Conservation (phyloP, 1,140 invertebrate species). For the Drosophila jambulina region DNA sequence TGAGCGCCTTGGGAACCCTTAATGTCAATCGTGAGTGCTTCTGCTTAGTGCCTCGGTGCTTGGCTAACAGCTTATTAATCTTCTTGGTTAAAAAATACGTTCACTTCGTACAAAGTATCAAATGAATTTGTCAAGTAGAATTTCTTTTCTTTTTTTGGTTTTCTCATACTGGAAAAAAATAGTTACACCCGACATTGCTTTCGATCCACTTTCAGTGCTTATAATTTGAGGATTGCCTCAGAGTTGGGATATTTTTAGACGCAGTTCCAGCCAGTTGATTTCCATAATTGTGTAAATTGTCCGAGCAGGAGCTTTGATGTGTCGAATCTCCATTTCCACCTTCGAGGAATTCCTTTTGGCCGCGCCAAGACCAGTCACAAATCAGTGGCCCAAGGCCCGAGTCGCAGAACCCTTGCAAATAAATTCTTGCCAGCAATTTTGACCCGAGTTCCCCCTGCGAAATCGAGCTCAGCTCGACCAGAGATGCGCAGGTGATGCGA, state of each 20-base stretch:
- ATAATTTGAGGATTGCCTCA: conserved; percentile 10
- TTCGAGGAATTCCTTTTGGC: conserved; percentile 65
- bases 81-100: conserved; percentile 37
- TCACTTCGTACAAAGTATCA: conserved; percentile 6
- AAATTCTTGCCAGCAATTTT: conserved; percentile 71
- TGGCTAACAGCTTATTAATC: conserved; percentile 47
- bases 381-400: conserved; percentile 54
- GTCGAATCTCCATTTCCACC: conserved; percentile 62
- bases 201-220: background rate
- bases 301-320: conserved; percentile 17
- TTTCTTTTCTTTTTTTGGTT: background rate
- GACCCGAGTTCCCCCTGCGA: conserved; percentile 27
- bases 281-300: conserved; percentile 74
- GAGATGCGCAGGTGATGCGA: conserved; percentile 63
- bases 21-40: conserved; percentile 63
- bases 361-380: conserved; percentile 56
- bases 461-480: conserved; percentile 9
- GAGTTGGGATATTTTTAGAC: background rate
- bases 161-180: background rate
- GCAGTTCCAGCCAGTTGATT: conserved; percentile 31
- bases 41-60: conserved; percentile 14
- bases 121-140: conserved; percentile 30
- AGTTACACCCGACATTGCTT: background rate
- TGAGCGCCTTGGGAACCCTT: conserved; percentile 53
- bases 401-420: conserved; percentile 61